Evolutionary conservation across 2,113 vertebrate genomes (phyloP), one percentile per base, ranked within the genome.

Genomic region (Pygoscelis adeliae): DNA sequence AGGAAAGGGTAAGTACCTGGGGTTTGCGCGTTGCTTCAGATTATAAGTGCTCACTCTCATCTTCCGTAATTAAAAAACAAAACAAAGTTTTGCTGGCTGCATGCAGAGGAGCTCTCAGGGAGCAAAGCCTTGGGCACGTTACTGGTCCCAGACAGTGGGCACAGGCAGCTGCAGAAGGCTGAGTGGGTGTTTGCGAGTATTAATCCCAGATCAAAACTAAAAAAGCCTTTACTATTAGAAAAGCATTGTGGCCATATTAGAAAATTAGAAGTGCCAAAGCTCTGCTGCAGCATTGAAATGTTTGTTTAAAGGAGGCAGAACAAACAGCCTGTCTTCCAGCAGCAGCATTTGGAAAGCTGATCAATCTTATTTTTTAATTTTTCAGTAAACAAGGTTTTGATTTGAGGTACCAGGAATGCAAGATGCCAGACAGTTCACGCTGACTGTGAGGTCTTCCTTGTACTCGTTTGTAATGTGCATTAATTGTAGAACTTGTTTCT

Each of bases 161-260:
- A 52, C 2, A 7, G n/a, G 59, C 10, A 10, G 58, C 77, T 22
- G 79, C 46, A 5, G 11, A 10, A 20, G 53, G 26, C 30, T 16
- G 17, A 13, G 86, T 0, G 0, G 13, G 29, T 4, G 20, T n/a
- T 78, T 27, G 79, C 3, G 8, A 16, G 16, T 7, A 9, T 16
- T 10, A 34, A 53, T 20, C 34, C 38, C 5, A 4, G 17, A 49
- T 5, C 2, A 19, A 19, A 56, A 19, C 8, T 6, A 13, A 21
- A 32, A 32, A 78, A 55, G 19, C 42, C 53, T 83, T 26, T 7
- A 34, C 26, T 21, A 2, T 22, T 9, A 32, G 77, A 27, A 53
- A 66, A 77, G 50, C 10, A 0, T 1, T 4, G n/a, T 26, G 80
- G 50, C 83, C 18, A 0, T 6, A 0, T 8, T 1, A 18, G 69